Conservation (phyloP, 2,113 vertebrate species). For the Festucalex cinctus region DNA sequence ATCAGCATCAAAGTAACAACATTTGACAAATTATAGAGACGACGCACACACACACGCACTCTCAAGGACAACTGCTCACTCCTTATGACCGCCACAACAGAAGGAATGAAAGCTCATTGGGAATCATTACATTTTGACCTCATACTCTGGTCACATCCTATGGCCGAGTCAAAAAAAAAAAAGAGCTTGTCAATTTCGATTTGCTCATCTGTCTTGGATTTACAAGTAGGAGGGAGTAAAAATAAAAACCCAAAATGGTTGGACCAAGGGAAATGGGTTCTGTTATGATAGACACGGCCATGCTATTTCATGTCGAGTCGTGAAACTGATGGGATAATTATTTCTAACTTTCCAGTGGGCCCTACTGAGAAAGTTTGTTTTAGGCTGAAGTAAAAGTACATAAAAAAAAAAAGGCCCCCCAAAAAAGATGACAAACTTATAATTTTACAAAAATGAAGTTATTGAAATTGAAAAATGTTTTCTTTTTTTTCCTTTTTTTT, state of each 20-base stretch:
- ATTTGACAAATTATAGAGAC: constrained; percentile 2
- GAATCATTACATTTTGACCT: background rate
- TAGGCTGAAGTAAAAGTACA: too few relatives aligned
- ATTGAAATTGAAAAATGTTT: too few relatives aligned
- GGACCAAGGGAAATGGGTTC: too few relatives aligned
- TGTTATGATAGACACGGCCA: too few relatives aligned
- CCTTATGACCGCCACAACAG: background rate
- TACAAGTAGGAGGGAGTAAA: background rate
- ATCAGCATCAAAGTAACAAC: constrained; percentile 7
- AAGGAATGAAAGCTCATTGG: background rate
- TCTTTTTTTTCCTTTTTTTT: too few relatives aligned
- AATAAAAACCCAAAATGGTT: background rate
- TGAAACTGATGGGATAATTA: too few relatives aligned
- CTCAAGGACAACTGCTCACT: constrained; percentile 2
- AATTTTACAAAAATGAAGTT: too few relatives aligned
- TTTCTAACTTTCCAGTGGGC: too few relatives aligned
- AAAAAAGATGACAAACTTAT: too few relatives aligned
- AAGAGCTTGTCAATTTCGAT: background rate
- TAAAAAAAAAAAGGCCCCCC: too few relatives aligned
- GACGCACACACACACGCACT: background rate
- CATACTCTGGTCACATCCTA: background rate
- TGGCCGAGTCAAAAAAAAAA: background rate
- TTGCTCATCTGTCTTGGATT: background rate
- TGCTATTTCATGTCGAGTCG: too few relatives aligned
- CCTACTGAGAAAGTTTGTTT: too few relatives aligned